Evolutionary conservation across 2,888 invertebrate genomes (phyloP).

Genomic region (Cynaeus angustus): DNA sequence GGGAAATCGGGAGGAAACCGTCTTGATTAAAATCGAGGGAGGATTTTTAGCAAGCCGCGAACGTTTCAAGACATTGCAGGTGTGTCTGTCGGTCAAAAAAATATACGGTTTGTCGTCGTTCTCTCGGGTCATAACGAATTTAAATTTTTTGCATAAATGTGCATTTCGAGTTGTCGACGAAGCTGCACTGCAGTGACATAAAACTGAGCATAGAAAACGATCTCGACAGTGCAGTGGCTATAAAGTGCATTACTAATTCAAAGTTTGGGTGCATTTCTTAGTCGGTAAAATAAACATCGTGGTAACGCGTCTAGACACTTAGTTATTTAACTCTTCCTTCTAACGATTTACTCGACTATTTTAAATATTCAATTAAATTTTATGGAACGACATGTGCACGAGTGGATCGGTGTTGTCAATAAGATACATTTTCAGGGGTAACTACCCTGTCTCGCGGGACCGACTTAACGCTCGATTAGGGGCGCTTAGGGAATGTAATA

Average conservation of each 20-base stretch:
- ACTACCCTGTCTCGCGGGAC: slow-evolving; percentile 66
- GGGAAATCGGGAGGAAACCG: slow-evolving; percentile 30
- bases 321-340: slow-evolving; percentile 28
- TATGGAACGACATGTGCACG: slow-evolving; percentile 40
- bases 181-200: slow-evolving; percentile 57
- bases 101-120: background rate
- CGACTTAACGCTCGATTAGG: slow-evolving; percentile 71
- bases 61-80: background rate
- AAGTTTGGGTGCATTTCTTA: slow-evolving; percentile 49
- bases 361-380: slow-evolving; percentile 50
- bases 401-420: slow-evolving; percentile 48
- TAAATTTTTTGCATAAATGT: slow-evolving; percentile 38
- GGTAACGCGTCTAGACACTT: slow-evolving; percentile 40
- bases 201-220: slow-evolving; percentile 53
- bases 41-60: slow-evolving; percentile 13
- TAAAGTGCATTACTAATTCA: slow-evolving; percentile 58
- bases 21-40: slow-evolving; percentile 38
- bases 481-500: slow-evolving; percentile 70
- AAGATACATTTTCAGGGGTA: slow-evolving; percentile 57
- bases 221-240: slow-evolving; percentile 53
- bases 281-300: slow-evolving; percentile 44
- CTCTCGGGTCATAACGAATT: slow-evolving; percentile 35
- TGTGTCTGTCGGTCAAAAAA: background rate
- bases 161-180: slow-evolving; percentile 26
- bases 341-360: slow-evolving; percentile 35